These are phyloP conservation scores for Plectrocnemia conspersa DNA, from an alignment of 1,140 invertebrate genomes.

Conservation along the genomic window DNA sequence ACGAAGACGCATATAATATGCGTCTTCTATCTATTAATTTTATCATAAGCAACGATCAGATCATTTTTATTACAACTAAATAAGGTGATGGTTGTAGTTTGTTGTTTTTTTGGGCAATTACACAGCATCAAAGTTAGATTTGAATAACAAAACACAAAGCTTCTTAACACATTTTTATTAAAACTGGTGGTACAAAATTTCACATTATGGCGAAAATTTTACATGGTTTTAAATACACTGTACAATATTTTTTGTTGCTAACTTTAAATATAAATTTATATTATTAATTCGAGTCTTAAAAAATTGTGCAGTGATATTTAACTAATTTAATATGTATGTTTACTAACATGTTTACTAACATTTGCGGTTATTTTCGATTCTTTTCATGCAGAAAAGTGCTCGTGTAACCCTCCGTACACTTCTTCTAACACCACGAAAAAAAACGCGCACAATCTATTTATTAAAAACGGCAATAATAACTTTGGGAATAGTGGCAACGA, in stretches of 20 bases:
- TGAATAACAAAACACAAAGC: too few species aligned
- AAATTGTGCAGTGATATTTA: too few species aligned
- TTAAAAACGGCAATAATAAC: conserved; percentile 1
- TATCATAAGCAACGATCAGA: neutral
- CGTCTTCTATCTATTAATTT: neutral
- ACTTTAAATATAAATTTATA: too few species aligned
- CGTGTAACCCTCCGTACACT: conserved; percentile 27
- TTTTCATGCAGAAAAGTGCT: conserved; percentile 27
- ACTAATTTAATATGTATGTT: too few species aligned
- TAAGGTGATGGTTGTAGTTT: neutral
- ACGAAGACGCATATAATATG: neutral
- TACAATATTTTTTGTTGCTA: too few species aligned
- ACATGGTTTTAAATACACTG: too few species aligned
- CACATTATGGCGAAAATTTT: too few species aligned
- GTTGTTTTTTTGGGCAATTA: too few species aligned
- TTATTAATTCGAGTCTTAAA: too few species aligned
- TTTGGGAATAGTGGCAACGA: conserved; percentile 6
- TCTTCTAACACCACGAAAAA: conserved; percentile 23
- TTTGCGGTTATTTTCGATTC: conserved; percentile 16
- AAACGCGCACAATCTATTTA: neutral
- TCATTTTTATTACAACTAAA: neutral
- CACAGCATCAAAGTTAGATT: too few species aligned
- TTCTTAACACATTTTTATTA: too few species aligned
- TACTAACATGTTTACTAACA: conserved; percentile 10
- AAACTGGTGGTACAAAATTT: too few species aligned